A percentile compares a stretch with the other conserved stretches of the same genome.
Evolutionary conservation across 1,140 invertebrate genomes (phyloP).

Genomic region (Philotrypesis tridentata): DNA sequence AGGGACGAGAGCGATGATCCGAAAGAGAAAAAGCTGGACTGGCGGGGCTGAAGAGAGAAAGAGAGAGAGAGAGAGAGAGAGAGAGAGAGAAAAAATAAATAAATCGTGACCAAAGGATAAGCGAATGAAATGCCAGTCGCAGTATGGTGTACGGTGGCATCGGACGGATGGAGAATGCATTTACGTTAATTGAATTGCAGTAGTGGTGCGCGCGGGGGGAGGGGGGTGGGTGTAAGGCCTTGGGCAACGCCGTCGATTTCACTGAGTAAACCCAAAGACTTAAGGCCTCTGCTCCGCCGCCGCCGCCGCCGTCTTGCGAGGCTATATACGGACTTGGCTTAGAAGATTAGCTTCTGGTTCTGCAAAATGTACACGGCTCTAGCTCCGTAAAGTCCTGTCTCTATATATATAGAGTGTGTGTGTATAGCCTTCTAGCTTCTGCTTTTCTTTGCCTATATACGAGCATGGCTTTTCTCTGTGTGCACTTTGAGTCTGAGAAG

Average conservation of each 20-base stretch:
- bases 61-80: background rate
- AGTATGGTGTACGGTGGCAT: background rate
- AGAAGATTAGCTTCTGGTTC: conserved; percentile 9
- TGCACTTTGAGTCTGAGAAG: background rate
- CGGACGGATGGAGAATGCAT: conserved; percentile 16
- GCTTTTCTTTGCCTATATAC: background rate
- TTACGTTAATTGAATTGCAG: conserved; percentile 41
- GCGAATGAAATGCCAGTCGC: conserved; percentile 14
- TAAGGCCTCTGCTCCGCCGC: background rate
- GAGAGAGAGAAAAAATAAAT: background rate
- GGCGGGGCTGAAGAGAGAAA: too few relatives aligned
- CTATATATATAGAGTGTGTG: too few relatives aligned
- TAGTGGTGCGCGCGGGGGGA: background rate
- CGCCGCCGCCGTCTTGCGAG: background rate
- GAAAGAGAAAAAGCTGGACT: background rate
- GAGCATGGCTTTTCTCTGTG: background rate
- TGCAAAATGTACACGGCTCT: background rate
- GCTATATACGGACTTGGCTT: background rate
- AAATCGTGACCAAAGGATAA: background rate
- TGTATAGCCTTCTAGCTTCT: background rate
- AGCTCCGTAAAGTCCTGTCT: background rate
- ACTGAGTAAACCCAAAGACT: background rate
- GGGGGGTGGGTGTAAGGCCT: too few relatives aligned
- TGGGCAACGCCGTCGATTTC: background rate
- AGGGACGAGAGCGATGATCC: background rate